Conservation (phyloP, 2,797 vertebrate genomes). For the Neomorphus geoffroyi region DNA sequence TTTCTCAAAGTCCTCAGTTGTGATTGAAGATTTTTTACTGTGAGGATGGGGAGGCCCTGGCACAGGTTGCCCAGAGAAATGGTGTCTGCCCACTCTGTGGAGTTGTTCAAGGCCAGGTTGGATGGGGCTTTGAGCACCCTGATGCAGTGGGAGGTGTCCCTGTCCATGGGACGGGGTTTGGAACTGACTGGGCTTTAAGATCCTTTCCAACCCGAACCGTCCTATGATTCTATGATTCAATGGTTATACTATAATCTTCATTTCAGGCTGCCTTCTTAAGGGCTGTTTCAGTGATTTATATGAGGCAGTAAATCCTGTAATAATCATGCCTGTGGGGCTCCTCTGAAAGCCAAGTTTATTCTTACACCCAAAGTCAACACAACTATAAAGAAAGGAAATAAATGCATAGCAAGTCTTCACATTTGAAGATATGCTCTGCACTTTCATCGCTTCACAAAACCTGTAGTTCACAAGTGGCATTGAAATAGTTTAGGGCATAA, state of each 20-base stretch:
- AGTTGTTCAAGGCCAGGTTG: no score
- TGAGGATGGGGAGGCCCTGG: no score
- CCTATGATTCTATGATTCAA: background rate
- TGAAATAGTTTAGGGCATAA: background rate
- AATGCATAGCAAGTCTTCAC: background rate
- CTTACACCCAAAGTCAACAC: background rate
- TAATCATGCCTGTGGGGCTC: background rate
- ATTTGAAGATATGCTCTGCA: background rate
- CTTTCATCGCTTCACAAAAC: background rate
- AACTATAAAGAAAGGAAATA: background rate
- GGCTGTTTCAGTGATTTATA: conserved; percentile 9
- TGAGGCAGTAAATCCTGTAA: background rate
- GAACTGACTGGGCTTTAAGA: no score
- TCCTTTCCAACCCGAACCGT: no score
- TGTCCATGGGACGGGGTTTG: no score
- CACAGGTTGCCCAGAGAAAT: no score
- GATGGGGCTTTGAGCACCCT: no score
- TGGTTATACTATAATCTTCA: background rate
- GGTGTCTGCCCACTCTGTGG: no score
- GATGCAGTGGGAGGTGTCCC: no score
- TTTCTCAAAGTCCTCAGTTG: background rate
- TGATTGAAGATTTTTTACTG: background rate
- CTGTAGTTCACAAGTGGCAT: background rate
- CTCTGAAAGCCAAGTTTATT: conserved; percentile 27
- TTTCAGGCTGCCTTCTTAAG: conserved; percentile 20